Evolutionary conservation across 2,797 vertebrate genomes (phyloP).

Genomic region (Molossus molossus): DNA sequence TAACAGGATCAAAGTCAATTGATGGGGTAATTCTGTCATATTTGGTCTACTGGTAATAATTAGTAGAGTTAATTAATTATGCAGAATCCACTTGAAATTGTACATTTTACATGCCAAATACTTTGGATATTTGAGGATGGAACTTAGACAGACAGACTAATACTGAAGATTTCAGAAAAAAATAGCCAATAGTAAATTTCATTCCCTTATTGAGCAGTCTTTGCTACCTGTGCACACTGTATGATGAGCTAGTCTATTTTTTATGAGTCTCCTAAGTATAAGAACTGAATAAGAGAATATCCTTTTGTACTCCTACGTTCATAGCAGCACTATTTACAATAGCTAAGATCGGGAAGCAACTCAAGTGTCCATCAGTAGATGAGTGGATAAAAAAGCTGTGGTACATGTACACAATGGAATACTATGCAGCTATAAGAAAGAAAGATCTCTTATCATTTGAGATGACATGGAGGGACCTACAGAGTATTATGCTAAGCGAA

Average conservation of each 20-base stretch:
- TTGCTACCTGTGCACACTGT: slow-evolving; percentile 21
- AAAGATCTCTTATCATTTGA: too few species aligned
- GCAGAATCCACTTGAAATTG: slow-evolving; percentile 46
- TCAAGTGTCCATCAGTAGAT: too few species aligned
- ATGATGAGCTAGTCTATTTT: slow-evolving; percentile 26
- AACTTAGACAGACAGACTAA: not conserved
- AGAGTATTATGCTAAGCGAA: too few species aligned
- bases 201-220: not conserved
- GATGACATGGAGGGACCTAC: too few species aligned
- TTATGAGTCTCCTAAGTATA: not conserved
- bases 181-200: not conserved
- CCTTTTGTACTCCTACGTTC: too few species aligned
- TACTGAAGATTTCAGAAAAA: not conserved
- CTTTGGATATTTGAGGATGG: not conserved
- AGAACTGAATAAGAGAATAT: not conserved
- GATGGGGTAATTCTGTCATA: slow-evolving; percentile 49
- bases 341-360: too few species aligned
- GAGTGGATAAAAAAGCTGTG: too few species aligned
- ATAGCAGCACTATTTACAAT: too few species aligned
- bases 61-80: slow-evolving; percentile 5
- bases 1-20: slow-evolving; percentile 51
- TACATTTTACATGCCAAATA: slow-evolving; percentile 13
- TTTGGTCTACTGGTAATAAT: slow-evolving; percentile 70
- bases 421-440: too few species aligned
- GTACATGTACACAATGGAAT: too few species aligned